Conservation (phyloP, 2,797 vertebrate genomes). For the Onychomys arenicola region DNA sequence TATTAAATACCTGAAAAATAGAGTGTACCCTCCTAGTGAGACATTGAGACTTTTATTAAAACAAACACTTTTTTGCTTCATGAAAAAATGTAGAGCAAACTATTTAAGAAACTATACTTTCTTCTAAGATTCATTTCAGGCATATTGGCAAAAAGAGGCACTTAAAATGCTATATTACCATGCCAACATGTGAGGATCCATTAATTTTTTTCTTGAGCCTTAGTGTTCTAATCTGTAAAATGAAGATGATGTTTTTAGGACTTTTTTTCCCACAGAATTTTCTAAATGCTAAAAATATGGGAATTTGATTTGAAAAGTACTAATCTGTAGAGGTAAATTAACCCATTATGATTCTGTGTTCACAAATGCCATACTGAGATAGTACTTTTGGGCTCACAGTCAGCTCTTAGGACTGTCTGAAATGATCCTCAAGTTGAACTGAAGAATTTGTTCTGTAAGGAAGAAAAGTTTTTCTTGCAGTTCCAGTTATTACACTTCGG, state of each 20-base stretch:
- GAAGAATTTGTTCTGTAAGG: conserved; percentile 81
- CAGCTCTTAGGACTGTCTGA: not conserved
- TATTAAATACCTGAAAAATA: conserved; percentile 51
- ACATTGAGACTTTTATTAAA: not conserved
- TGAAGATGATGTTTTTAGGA: not conserved
- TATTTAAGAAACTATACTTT: conserved; percentile 51
- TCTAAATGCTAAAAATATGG: not conserved
- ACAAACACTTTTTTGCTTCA: not conserved
- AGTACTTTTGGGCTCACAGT: conserved; percentile 37
- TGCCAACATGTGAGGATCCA: not conserved
- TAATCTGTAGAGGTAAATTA: conserved; percentile 31
- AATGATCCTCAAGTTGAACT: conserved; percentile 74
- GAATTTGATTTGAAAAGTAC: conserved; percentile 24
- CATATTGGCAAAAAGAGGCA: not conserved
- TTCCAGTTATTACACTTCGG: conserved; percentile 82
- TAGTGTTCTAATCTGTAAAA: conserved; percentile 36
- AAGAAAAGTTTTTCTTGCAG: conserved; percentile 83
- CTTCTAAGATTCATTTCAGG: conserved; percentile 34
- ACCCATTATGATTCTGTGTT: conserved; percentile 16
- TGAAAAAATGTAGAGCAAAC: not conserved
- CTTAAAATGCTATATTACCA: not conserved
- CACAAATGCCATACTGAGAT: not conserved
- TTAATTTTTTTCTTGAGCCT: not conserved
- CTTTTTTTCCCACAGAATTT: not conserved
- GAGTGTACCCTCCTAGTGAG: not conserved